Evolutionary conservation across 1,140 invertebrate genomes (phyloP).

Genomic region (Tetramorium simillimum): DNA sequence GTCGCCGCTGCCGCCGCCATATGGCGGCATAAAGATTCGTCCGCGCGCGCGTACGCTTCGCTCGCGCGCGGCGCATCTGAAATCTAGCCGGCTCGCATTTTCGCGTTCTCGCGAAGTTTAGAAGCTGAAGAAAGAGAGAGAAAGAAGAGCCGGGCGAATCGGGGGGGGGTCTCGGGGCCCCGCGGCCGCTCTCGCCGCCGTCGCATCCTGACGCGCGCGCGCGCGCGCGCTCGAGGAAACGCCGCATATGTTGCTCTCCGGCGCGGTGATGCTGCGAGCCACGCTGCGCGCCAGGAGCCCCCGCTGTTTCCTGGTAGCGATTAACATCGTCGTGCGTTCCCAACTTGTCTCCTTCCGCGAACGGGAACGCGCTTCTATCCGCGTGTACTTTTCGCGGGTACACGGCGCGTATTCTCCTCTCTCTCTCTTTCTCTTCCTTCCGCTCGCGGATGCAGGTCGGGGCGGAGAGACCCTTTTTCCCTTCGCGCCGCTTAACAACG

Average conservation of each 20-base stretch:
- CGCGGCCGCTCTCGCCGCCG: neutral
- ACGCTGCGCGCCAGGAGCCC: neutral
- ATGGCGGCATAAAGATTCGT: constrained; percentile 65
- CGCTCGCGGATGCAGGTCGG: constrained; percentile 10
- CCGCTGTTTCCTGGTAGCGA: constrained; percentile 63
- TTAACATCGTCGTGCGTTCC: constrained; percentile 60
- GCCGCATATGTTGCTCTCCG: constrained; percentile 30
- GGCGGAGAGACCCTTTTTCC: neutral
- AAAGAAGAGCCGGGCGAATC: neutral
- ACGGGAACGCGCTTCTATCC: neutral
- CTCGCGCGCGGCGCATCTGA: constrained; percentile 66
- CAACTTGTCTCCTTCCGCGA: constrained; percentile 38
- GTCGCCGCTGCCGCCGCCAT: constrained; percentile 23
- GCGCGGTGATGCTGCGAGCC: neutral
- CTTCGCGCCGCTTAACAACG: constrained; percentile 13
- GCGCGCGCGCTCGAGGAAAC: constrained; percentile 27
- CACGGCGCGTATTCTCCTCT: too few relatives aligned
- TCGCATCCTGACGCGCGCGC: constrained; percentile 52
- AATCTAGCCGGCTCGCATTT: constrained; percentile 56
- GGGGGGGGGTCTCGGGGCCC: neutral
- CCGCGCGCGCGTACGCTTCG: constrained; percentile 15
- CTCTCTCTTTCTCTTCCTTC: neutral
- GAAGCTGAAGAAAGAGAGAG: neutral
- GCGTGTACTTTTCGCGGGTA: neutral
- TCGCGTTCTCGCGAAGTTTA: constrained; percentile 41